A percentile compares a stretch with the other conserved stretches of the same genome.
These are phyloP conservation scores for Aptenodytes patagonicus DNA, from an alignment of 2,113 vertebrate genomes.

Conservation along the genomic window DNA sequence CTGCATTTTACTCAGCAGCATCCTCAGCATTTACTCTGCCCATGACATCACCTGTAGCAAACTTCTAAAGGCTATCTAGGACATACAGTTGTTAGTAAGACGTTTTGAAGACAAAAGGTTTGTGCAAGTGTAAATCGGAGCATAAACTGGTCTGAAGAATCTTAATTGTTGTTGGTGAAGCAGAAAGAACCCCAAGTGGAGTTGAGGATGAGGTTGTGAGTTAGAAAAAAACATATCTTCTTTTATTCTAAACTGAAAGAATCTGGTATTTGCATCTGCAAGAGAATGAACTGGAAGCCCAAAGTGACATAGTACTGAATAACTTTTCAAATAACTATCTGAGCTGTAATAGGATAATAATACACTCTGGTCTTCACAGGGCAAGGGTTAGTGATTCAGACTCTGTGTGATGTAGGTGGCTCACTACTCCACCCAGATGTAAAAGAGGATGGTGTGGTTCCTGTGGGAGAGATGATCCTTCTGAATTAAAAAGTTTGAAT, in stretches of 20 bases:
- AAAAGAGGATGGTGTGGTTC: not conserved
- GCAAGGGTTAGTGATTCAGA: not conserved
- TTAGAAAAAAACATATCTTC: not conserved
- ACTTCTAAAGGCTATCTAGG: not conserved
- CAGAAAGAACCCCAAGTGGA: not conserved
- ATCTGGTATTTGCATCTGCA: not conserved
- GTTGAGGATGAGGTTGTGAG: not conserved
- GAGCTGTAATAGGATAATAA: not conserved
- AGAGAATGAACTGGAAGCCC: not conserved
- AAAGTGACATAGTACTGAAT: not conserved
- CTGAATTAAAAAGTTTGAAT: not conserved
- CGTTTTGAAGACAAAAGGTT: not conserved
- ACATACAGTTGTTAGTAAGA: not conserved
- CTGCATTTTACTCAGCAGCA: not conserved
- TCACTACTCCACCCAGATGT: not conserved
- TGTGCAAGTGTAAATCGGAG: not conserved
- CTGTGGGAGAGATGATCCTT: not conserved
- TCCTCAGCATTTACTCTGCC: not conserved
- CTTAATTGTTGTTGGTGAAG: not conserved
- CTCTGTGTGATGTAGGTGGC: not conserved
- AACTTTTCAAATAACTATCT: not conserved
- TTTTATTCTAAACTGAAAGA: not conserved
- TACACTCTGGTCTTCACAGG: not conserved
- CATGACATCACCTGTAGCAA: not conserved
- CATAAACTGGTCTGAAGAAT: not conserved